phyloP scores from a whole-genome alignment of 2,113 vertebrate species.

The Vanacampus margaritifer region DNA sequence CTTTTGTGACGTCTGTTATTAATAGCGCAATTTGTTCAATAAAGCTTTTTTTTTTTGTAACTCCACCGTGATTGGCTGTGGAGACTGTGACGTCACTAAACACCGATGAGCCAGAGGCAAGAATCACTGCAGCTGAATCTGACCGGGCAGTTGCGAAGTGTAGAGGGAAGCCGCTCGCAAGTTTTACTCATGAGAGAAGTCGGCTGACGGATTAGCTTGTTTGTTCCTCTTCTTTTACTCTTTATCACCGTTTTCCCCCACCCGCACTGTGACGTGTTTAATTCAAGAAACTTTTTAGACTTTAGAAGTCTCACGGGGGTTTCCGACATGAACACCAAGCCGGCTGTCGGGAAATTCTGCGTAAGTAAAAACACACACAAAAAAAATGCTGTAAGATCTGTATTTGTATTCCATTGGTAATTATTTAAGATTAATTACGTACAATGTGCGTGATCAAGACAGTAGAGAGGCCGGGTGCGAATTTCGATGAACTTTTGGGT shows the following conservation, averaged over 20 bases:
- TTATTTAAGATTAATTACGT: background rate
- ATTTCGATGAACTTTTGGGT: background rate
- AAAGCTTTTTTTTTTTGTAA: too few relatives aligned
- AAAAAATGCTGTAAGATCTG: background rate
- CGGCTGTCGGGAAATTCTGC: conserved; percentile 46
- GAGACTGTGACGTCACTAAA: background rate
- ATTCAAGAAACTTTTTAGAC: background rate
- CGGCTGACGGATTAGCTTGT: background rate
- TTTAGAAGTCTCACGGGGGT: conserved; percentile 27
- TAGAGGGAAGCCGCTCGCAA: background rate
- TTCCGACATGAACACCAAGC: conserved; percentile 68
- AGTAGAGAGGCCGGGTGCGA: background rate
- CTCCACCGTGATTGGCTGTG: background rate
- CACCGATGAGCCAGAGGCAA: background rate
- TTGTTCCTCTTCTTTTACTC: background rate
- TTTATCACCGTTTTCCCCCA: background rate
- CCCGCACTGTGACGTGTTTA: background rate
- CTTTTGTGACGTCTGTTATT: too few relatives aligned
- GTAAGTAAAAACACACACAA: conserved; percentile 52
- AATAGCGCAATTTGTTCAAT: too few relatives aligned
- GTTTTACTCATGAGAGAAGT: background rate
- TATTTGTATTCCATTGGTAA: background rate
- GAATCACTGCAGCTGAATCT: conserved; percentile 1
- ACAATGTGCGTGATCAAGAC: background rate
- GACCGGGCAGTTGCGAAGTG: too few relatives aligned